Conservation (phyloP, 2,888 invertebrate genomes). For the Agrochola circellaris region DNA sequence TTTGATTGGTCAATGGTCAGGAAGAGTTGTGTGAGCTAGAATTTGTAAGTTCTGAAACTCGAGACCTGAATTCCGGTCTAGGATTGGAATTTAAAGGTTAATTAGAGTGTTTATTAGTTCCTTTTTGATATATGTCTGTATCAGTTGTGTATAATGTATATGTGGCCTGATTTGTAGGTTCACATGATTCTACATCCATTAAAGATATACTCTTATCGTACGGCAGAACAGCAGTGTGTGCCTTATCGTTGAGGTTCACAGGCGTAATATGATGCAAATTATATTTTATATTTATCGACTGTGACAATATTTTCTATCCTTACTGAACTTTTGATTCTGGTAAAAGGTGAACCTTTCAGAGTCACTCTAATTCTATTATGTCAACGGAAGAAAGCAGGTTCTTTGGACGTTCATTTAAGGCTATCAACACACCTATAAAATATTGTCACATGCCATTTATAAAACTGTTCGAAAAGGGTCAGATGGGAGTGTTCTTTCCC, state of each 20-base stretch:
- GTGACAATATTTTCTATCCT: not conserved
- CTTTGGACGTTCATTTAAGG: constrained; percentile 4
- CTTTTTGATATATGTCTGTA: constrained; percentile 14
- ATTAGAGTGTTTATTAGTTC: constrained; percentile 14
- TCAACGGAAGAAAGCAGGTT: constrained; percentile 1
- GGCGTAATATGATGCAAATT: not conserved
- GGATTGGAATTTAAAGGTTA: constrained; percentile 15
- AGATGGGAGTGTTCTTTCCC: not conserved
- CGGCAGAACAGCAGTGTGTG: not conserved
- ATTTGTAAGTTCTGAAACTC: constrained; percentile 16
- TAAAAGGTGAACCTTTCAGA: constrained; percentile 12
- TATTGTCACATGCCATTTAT: constrained; percentile 34
- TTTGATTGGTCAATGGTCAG: constrained; percentile 40
- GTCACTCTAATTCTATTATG: constrained; percentile 21
- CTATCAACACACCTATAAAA: constrained; percentile 14
- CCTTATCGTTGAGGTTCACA: not conserved
- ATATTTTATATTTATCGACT: not conserved
- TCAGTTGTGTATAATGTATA: not conserved
- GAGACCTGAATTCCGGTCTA: constrained; percentile 24
- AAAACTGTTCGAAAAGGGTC: constrained; percentile 21
- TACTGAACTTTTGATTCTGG: not conserved
- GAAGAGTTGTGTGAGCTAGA: constrained; percentile 19
- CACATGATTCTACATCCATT: not conserved
- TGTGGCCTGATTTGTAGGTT: constrained; percentile 24
- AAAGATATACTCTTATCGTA: not conserved